Evolutionary conservation across 1,140 invertebrate species (phyloP), one percentile per base, ranked within the genome.

Genomic region (Drosophila nikananu): DNA sequence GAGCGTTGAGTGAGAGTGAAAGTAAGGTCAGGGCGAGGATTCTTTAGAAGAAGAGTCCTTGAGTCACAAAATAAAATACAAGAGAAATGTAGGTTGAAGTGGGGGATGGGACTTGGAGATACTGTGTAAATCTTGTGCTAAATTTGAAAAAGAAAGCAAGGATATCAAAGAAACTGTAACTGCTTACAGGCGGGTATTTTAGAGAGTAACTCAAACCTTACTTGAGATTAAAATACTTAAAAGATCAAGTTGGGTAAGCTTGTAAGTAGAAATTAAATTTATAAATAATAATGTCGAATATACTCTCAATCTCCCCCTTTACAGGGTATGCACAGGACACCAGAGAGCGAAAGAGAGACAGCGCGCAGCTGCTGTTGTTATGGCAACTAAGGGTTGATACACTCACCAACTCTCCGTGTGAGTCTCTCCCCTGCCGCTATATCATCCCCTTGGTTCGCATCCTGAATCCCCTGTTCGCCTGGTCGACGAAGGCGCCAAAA

Each of bases 401-500:
- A 30, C 57, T 48, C 19, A 10, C 41, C n/a, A 19, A 39, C 52
- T 42, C 46, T 25, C 23, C 21, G 30, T 8, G 3, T 9, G 6
- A 19, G 15, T n/a, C 7, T 49, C 23, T 25, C 23, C 51, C 42
- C 15, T 8, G 27, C 41, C 27, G 12, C 46, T 61, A 27, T 25
- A 27, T 64, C 52, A 5, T 37, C 30, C 39, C 30, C 39, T 23
- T 7, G 39, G 30, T 1, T 1, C 15, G 15, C 65, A 19, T 64
- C 46, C 54, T 64, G 13, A 25, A 3, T 49, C 46, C 51, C 30
- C 81, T 89, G 86, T 13, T 87, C 76, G 86, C 90, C 90, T 92
- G 86, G 75, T 87, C 27, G 30, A 39, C 58, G 81, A 92, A 92
- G 90, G 90, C 90, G 90, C 90, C 90, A 92, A 92, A 92, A 92